phyloP scores from a whole-genome alignment of 1,140 invertebrate species.

The Drosophila subobscura region DNA sequence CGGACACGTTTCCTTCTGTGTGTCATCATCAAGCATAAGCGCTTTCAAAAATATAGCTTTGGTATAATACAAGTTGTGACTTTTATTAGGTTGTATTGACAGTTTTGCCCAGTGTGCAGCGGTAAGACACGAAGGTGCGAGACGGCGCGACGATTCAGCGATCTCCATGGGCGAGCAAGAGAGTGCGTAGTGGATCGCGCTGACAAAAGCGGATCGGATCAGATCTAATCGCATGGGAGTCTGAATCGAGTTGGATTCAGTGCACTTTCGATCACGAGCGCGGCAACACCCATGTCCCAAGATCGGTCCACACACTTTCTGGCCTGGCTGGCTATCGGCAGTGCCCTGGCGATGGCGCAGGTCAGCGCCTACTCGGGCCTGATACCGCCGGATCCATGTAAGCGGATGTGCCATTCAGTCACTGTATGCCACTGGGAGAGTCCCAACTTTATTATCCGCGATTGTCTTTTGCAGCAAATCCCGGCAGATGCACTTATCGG shows the following conservation, averaged over 20 bases:
- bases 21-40: too few relatives aligned
- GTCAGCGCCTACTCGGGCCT: constrained; percentile 64
- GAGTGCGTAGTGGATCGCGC: not conserved
- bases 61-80: too few relatives aligned
- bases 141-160: constrained; percentile 4
- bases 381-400: constrained; percentile 68
- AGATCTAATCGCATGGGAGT: constrained; percentile 17
- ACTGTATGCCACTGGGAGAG: too few relatives aligned
- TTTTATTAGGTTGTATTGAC: too few relatives aligned
- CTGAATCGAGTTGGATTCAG: constrained; percentile 36
- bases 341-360: constrained; percentile 33
- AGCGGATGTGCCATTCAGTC: not conserved
- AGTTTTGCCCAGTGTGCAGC: not conserved
- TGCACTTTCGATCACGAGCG: constrained; percentile 61
- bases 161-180: not conserved
- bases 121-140: not conserved
- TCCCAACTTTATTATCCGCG: not conserved
- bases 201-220: too few relatives aligned
- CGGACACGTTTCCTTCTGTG: too few relatives aligned
- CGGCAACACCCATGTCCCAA: constrained; percentile 51
- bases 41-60: too few relatives aligned
- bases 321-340: constrained; percentile 24
- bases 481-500: constrained; percentile 76
- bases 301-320: constrained; percentile 16
- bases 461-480: constrained; percentile 40